A percentile compares a stretch with the other conserved stretches of the same genome.
Evolutionary conservation across 2,888 invertebrate species (phyloP).

Genomic region (Xestia ashworthii): DNA sequence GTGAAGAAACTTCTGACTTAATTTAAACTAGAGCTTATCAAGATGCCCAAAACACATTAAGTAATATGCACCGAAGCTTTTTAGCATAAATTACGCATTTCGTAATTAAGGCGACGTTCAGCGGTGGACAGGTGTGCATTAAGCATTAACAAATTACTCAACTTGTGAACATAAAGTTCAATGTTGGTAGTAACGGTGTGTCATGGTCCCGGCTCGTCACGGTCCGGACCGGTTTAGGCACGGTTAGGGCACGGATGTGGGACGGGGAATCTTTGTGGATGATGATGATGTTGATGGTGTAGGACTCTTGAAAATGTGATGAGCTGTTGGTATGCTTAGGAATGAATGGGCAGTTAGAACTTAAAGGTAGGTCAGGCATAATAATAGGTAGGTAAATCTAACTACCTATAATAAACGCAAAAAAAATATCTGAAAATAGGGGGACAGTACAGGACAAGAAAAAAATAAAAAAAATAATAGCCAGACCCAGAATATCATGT

Average conservation of each 20-base stretch:
- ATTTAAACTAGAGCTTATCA: slow-evolving; percentile 34
- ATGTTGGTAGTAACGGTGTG: slow-evolving; percentile 59
- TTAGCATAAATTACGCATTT: slow-evolving; percentile 43
- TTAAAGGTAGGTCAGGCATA: no score
- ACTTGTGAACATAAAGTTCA: slow-evolving; percentile 62
- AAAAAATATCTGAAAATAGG: neutral
- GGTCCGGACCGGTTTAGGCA: slow-evolving; percentile 29
- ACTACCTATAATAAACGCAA: neutral
- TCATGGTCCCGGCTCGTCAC: slow-evolving; percentile 56
- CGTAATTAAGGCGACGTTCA: slow-evolving; percentile 46
- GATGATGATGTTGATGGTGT: neutral
- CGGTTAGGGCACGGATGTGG: slow-evolving; percentile 19
- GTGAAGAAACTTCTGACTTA: neutral
- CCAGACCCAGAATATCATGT: neutral
- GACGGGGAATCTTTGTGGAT: neutral
- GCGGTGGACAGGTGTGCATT: slow-evolving; percentile 53
- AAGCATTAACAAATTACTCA: slow-evolving; percentile 58
- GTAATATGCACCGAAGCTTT: slow-evolving; percentile 23
- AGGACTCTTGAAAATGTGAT: neutral
- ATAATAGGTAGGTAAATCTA: neutral
- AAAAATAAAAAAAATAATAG: no score
- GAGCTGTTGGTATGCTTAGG: no score
- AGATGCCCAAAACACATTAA: neutral
- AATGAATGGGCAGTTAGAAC: neutral
- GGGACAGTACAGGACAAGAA: neutral